phyloP scores from a whole-genome alignment of 2,888 invertebrate species.

The Philereme vetulata region DNA sequence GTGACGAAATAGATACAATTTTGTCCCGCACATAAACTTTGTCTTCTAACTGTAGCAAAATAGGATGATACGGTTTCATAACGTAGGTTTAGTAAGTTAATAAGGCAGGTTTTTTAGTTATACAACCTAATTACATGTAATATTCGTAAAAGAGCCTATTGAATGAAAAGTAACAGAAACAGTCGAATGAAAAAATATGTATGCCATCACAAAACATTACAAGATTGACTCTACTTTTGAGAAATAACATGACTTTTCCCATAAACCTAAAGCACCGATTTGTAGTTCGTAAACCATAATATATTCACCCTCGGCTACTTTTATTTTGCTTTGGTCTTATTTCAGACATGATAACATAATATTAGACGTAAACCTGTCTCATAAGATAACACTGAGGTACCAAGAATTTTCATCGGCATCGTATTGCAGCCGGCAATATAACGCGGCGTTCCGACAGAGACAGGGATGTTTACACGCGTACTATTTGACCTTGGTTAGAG shows the following conservation, averaged over 20 bases:
- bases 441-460: conserved; percentile 74
- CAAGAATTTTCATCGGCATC: conserved; percentile 80
- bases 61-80: too few relatives aligned
- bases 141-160: too few relatives aligned
- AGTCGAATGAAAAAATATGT: too few relatives aligned
- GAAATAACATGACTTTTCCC: conserved; percentile 14
- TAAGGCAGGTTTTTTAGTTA: too few relatives aligned
- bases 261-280: conserved; percentile 37
- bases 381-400: conserved; percentile 79
- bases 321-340: conserved; percentile 42
- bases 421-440: conserved; percentile 78
- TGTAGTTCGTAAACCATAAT: conserved; percentile 53
- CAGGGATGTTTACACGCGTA: conserved; percentile 56
- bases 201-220: too few relatives aligned
- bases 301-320: conserved; percentile 50
- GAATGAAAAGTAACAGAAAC: too few relatives aligned
- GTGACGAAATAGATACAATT: too few relatives aligned
- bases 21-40: too few relatives aligned
- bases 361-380: conserved; percentile 76
- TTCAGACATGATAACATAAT: conserved; percentile 70
- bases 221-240: neutral
- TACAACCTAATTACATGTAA: too few relatives aligned
- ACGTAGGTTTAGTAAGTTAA: too few relatives aligned
- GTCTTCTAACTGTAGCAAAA: too few relatives aligned
- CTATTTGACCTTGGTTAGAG: conserved; percentile 71